Evolutionary conservation across 2,113 vertebrate species (phyloP).

Genomic region (Misgurnus mizolepis): DNA sequence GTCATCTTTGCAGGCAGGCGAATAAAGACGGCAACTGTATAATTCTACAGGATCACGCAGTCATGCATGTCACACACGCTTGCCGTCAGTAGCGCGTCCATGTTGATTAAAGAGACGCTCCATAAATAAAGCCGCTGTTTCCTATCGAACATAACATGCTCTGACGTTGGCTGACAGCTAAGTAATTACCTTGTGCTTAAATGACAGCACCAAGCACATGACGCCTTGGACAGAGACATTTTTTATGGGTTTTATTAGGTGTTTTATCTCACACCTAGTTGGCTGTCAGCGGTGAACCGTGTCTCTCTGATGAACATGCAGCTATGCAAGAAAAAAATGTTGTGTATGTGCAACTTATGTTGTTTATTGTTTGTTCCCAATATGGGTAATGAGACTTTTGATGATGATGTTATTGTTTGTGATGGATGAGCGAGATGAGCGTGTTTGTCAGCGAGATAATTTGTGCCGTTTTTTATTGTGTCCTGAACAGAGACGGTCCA

Average conservation of each 20-base stretch:
- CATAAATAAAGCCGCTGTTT: constrained; percentile 36
- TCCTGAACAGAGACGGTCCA: constrained; percentile 84
- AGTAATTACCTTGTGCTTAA: constrained; percentile 43
- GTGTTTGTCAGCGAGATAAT: not conserved
- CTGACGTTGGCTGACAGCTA: constrained; percentile 26
- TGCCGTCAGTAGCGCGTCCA: constrained; percentile 14
- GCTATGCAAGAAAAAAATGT: not conserved
- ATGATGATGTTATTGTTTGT: not conserved
- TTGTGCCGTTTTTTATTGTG: constrained; percentile 44
- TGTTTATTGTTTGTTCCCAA: constrained; percentile 1
- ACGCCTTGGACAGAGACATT: constrained; percentile 2
- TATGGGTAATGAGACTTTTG: not conserved
- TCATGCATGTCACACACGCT: constrained; percentile 15
- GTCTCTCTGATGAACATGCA: not conserved
- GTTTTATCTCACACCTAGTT: not conserved
- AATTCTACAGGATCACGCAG: constrained; percentile 1
- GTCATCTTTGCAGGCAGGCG: not conserved
- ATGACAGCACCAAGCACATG: constrained; percentile 39
- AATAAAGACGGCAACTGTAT: not conserved
- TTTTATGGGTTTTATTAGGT: constrained; percentile 30
- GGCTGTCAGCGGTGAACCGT: constrained; percentile 27
- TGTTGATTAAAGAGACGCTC: constrained; percentile 39
- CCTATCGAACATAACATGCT: constrained; percentile 27
- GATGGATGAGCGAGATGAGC: not conserved
- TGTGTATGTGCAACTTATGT: not conserved